Conservation (phyloP, 2,888 invertebrate genomes). For the Yponomeuta sedellus region DNA sequence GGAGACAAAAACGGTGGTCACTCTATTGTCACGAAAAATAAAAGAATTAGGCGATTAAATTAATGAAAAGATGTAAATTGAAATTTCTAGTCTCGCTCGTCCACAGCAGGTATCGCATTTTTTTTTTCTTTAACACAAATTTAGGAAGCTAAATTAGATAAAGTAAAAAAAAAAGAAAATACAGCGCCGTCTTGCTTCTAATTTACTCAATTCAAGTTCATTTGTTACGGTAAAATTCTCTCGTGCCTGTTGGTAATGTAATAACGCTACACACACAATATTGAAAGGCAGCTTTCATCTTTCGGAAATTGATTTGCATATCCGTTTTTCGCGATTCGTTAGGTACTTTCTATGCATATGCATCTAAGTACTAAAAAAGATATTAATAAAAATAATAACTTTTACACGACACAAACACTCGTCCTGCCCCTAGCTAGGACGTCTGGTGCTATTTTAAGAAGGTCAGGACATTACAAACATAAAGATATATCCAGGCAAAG, state of each 20-base stretch:
- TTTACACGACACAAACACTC: not conserved
- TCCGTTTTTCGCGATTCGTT: conserved; percentile 13
- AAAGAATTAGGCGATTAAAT: not conserved
- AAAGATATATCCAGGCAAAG: no score
- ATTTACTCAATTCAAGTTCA: not conserved
- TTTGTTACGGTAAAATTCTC: not conserved
- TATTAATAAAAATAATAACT: not conserved
- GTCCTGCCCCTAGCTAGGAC: no score
- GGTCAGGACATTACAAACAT: no score
- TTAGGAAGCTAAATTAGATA: no score
- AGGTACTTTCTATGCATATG: conserved; percentile 13
- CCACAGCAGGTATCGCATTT: not conserved
- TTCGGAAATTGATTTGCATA: not conserved
- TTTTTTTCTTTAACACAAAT: not conserved
- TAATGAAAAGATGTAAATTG: not conserved
- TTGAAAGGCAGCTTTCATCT: conserved; percentile 1
- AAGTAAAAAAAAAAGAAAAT: not conserved
- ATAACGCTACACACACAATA: not conserved
- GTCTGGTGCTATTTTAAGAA: no score
- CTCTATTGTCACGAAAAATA: conserved; percentile 1
- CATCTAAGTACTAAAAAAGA: not conserved
- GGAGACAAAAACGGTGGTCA: not conserved
- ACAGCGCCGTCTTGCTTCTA: not conserved
- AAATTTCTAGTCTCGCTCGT: not conserved
- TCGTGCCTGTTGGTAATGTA: not conserved